phyloP scores from a whole-genome alignment of 2,113 vertebrate genomes.

The Leptobrachium ailaonicum region DNA sequence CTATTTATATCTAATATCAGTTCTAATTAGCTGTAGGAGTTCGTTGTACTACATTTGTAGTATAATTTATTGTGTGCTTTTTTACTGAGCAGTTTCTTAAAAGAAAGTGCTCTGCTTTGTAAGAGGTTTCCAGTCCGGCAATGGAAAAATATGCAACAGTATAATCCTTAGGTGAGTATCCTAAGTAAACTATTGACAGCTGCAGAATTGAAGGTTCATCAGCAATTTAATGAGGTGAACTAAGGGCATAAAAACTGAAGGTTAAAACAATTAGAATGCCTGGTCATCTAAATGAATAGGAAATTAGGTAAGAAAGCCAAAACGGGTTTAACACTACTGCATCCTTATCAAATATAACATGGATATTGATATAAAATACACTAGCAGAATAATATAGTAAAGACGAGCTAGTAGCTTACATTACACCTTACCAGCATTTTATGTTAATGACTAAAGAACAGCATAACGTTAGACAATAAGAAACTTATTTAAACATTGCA shows the following conservation, averaged over 20 bases:
- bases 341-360: neutral
- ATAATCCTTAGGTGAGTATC: slow-evolving; percentile 7
- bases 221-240: slow-evolving; percentile 45
- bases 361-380: no score
- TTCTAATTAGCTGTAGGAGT: no score
- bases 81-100: no score
- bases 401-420: no score
- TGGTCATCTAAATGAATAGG: slow-evolving; percentile 33
- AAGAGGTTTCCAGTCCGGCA: slow-evolving; percentile 8
- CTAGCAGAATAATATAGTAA: no score
- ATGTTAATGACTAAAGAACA: no score
- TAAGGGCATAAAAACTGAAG: slow-evolving; percentile 47
- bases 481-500: no score
- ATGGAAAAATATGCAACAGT: neutral
- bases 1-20: no score
- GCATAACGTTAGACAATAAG: no score
- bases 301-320: slow-evolving; percentile 35
- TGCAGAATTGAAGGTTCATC: slow-evolving; percentile 43
- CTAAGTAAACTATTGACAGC: slow-evolving; percentile 42
- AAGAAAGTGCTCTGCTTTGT: neutral
- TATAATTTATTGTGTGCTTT: no score
- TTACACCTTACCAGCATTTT: no score
- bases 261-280: slow-evolving; percentile 47
- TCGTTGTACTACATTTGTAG: no score
- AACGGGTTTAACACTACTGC: slow-evolving; percentile 1